Percentiles rank a stretch among this genome's conserved stretches.
Evolutionary conservation across 2,888 invertebrate species (phyloP).

Genomic region (Tipula confusa): DNA sequence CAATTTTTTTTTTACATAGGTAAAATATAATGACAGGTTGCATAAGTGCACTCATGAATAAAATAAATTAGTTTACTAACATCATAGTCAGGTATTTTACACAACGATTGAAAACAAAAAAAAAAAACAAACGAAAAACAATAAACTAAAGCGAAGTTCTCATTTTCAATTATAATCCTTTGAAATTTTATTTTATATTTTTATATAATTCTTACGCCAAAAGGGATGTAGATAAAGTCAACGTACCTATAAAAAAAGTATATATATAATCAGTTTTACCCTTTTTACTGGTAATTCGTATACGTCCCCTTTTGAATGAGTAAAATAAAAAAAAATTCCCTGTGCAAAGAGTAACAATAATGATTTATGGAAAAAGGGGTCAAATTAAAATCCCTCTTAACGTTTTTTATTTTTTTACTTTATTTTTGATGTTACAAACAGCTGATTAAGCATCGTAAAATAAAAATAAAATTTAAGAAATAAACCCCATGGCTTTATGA

Average conservation of each 20-base stretch:
- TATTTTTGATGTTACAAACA: not conserved
- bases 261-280: not conserved
- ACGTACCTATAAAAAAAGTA: too few species aligned
- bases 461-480: not conserved
- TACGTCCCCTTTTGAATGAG: not conserved
- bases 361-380: slow-evolving; percentile 16
- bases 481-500: not conserved
- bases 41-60: not conserved
- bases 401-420: not conserved
- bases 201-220: not conserved
- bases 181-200: not conserved
- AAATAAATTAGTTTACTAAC: not conserved
- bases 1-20: not conserved
- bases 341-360: not conserved
- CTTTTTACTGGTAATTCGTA: not conserved
- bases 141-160: not conserved
- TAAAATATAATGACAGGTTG: not conserved
- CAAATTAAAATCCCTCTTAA: not conserved
- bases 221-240: not conserved
- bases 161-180: slow-evolving; percentile 1
- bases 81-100: not conserved
- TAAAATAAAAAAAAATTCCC: not conserved
- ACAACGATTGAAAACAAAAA: not conserved
- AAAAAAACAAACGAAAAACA: not conserved
- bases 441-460: not conserved